These are phyloP conservation scores for Morpho helenor DNA, from an alignment of 2,888 invertebrate genomes.

Conservation along the genomic window DNA sequence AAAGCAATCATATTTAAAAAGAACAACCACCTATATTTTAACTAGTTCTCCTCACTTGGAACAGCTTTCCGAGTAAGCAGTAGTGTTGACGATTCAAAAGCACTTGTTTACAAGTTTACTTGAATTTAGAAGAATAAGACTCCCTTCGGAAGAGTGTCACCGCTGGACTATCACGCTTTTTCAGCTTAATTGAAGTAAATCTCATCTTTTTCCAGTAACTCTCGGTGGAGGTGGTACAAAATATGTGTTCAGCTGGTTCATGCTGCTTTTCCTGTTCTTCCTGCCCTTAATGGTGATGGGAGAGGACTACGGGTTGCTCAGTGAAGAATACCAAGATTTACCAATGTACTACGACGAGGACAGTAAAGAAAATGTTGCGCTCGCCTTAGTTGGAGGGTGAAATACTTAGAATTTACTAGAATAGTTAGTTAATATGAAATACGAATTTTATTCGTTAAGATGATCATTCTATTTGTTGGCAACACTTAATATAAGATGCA, in stretches of 20 bases:
- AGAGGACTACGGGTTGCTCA: slow-evolving; percentile 37
- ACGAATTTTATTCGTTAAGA: slow-evolving; percentile 15
- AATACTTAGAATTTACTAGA: not conserved
- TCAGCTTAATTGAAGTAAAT: not conserved
- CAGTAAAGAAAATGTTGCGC: slow-evolving; percentile 27
- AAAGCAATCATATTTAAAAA: no score
- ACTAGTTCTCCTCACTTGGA: no score
- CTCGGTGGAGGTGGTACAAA: slow-evolving; percentile 48
- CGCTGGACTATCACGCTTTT: no score
- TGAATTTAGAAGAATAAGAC: no score
- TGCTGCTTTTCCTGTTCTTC: slow-evolving; percentile 52
- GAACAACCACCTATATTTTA: no score
- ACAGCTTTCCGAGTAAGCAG: no score
- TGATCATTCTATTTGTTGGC: slow-evolving; percentile 3
- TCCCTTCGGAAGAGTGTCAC: no score
- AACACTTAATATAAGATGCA: slow-evolving; percentile 6
- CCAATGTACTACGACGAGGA: slow-evolving; percentile 35
- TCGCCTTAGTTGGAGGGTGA: slow-evolving; percentile 49
- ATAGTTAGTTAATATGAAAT: slow-evolving; percentile 5
- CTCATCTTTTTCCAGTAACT: slow-evolving; percentile 53
- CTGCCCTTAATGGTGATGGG: slow-evolving; percentile 50
- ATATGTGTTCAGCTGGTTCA: slow-evolving; percentile 51
- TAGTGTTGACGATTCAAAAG: no score
- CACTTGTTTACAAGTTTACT: no score
- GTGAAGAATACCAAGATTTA: slow-evolving; percentile 35